Base-by-base conservation (phyloP, 2,888 invertebrate species). In the Troglohyphantes excavatus region DNA sequence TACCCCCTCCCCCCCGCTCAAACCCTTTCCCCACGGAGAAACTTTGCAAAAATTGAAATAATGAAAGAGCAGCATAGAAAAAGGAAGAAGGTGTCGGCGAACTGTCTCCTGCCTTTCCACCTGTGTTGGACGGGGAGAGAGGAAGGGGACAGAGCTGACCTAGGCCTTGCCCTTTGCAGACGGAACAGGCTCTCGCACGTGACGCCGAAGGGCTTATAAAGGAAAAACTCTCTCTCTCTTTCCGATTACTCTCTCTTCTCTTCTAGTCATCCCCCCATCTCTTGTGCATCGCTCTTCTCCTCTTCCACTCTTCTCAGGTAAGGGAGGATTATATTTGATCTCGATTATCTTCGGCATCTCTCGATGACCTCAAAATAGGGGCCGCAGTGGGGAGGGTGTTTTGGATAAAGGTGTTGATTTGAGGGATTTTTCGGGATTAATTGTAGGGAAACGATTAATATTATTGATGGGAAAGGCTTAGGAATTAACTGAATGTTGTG, bases 101-200 rank as follows among this genome's bases (percentile, higher is more conserved):
- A 78, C 63, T 63, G 65, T 33, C 59, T 27, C 17, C 26, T 61
- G 11, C 23, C 43, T 53, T 76, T 61, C 59, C 65, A 11, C n/a
- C 43, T 26, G 65, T 63, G 53, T 9, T 7, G 21, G n/a, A 9
- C n/a, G 27, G 19, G 67, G 26, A 67, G 43, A 61, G 63, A 63
- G 63, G 23, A 63, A 26, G 63, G 53, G 29, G 63, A 65, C 29
- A 61, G 61, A 61, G 73, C 29, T 83, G 83, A 83, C 83, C 83
- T 73, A 73, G 83, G 83, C 83, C 83, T 83, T 83, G 83, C 83
- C 73, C 83, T 83, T 73, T 73, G 75, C 59, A 82, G 82, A 82
- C 82, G 70, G 83, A 83, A 83, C 83, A 73, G 61, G 83, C 83
- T 83, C 83, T 83, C 83, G n/a, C 53, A 83, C 83, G 83, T 83